A percentile compares a stretch with the other conserved stretches of the same genome.
Conservation (phyloP, 2,797 vertebrate genomes). For the Microhierax caerulescens region DNA sequence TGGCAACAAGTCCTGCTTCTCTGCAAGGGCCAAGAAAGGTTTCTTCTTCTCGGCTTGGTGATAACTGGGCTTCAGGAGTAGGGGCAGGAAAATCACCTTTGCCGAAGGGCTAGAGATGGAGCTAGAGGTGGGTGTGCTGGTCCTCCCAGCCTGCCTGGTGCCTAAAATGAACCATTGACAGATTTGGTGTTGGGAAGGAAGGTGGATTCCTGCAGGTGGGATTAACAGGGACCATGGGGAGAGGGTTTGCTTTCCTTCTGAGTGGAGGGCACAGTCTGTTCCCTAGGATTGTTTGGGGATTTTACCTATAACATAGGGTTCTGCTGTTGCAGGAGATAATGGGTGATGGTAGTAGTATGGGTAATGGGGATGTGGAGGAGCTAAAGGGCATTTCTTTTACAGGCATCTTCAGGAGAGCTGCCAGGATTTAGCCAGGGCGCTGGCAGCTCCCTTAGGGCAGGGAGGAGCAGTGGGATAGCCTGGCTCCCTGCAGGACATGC, state of each 20-base stretch:
- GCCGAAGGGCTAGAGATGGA: neutral
- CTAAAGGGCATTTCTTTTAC: neutral
- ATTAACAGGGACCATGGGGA: neutral
- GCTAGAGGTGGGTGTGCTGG: neutral
- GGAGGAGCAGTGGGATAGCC: neutral
- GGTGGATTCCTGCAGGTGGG: neutral
- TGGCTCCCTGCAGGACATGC: neutral
- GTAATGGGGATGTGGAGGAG: neutral
- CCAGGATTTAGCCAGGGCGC: neutral
- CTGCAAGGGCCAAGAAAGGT: neutral
- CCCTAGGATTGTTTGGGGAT: neutral
- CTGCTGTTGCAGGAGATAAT: neutral
- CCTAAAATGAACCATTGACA: fast-evolving
- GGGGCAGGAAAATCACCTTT: neutral
- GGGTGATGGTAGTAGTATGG: neutral
- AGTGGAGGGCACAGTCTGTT: neutral
- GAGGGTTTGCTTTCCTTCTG: neutral
- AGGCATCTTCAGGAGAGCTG: neutral
- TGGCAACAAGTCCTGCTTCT: neutral
- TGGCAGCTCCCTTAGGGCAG: neutral
- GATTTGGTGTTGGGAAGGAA: neutral
- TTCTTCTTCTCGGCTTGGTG: neutral
- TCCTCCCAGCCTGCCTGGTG: neutral
- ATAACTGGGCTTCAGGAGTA: neutral
- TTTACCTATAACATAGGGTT: neutral